Percentiles rank a stretch among this genome's conserved stretches.
Evolutionary conservation across 2,113 vertebrate species (phyloP).

Genomic region (Podarcis raffonei): DNA sequence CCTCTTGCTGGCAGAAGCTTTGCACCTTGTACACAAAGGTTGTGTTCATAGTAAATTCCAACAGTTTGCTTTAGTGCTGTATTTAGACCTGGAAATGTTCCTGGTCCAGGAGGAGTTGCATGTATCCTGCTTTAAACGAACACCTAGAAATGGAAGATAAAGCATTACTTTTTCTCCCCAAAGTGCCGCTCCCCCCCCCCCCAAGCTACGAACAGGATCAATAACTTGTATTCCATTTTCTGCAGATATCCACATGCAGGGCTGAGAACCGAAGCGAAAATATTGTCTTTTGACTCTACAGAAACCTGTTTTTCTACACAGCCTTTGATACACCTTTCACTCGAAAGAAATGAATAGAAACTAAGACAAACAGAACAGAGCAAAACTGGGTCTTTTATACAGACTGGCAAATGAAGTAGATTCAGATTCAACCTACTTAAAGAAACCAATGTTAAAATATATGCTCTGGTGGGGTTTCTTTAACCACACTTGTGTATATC

Average conservation of each 20-base stretch:
- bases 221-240: neutral
- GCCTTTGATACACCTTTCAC: neutral
- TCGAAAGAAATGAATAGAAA: neutral
- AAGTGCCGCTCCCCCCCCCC: neutral
- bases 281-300: neutral
- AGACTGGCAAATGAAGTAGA: neutral
- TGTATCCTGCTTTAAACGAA: neutral
- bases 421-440: neutral
- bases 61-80: neutral
- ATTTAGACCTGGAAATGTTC: slow-evolving; percentile 3
- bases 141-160: neutral
- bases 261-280: neutral
- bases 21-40: neutral
- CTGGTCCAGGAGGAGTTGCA: neutral
- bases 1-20: neutral
- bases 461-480: neutral
- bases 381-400: neutral
- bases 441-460: neutral
- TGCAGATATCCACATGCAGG: neutral
- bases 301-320: neutral
- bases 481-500: neutral
- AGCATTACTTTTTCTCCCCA: slow-evolving; percentile 1
- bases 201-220: neutral
- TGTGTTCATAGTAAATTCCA: neutral
- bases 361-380: no score